Conservation (phyloP, 2,797 vertebrate species). For the Glossophaga mutica region DNA sequence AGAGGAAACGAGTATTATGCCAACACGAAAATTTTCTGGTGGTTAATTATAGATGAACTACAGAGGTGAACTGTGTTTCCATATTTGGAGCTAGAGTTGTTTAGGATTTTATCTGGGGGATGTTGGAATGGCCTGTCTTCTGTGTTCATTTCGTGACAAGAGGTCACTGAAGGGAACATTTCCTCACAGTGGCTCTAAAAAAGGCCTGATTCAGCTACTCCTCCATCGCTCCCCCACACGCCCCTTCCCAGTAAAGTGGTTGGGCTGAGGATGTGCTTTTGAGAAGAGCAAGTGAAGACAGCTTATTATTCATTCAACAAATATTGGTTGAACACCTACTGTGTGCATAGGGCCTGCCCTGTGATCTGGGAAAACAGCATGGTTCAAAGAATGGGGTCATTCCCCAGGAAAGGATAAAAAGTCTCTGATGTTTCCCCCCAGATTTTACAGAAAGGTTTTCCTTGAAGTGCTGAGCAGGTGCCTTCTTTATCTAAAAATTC, state of each 20-base stretch:
- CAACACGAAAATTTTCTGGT: neutral
- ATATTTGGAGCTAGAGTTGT: neutral
- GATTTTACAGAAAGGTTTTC: conserved; percentile 39
- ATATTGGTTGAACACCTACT: neutral
- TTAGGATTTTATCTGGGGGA: neutral
- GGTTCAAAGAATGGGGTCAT: neutral
- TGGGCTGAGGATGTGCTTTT: neutral
- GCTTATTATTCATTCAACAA: conserved; percentile 34
- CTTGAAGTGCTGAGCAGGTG: conserved; percentile 28
- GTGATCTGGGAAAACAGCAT: neutral
- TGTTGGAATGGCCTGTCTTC: neutral
- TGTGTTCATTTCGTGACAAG: neutral
- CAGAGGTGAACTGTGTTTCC: neutral
- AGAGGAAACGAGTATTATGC: neutral
- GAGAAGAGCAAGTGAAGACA: neutral
- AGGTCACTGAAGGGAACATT: neutral
- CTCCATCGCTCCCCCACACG: fast-evolving
- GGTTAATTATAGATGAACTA: neutral
- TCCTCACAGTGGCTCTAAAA: neutral
- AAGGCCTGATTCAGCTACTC: neutral
- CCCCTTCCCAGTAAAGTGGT: neutral
- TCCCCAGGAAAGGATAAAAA: neutral
- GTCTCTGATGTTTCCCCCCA: neutral
- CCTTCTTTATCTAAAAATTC: conserved; percentile 19
- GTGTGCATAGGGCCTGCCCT: neutral